These are phyloP conservation scores for Lepilemur septentrionalis DNA, from an alignment of 2,797 vertebrate species.

Conservation along the genomic window DNA sequence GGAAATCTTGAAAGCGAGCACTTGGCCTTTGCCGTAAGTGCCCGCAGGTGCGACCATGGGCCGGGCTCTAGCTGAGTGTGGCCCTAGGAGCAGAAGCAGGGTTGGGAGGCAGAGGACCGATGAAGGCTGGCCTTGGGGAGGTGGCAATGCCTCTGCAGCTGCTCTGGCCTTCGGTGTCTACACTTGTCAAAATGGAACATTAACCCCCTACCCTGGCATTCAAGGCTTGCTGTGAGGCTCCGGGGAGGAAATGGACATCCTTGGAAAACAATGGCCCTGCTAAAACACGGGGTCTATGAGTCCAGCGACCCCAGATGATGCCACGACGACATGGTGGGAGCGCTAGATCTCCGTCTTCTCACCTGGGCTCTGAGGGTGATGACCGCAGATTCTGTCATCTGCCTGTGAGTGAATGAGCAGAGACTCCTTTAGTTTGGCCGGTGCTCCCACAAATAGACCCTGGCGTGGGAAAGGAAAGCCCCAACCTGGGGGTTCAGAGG, in stretches of 20 bases:
- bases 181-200: not conserved
- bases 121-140: not conserved
- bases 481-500: no score
- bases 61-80: no score
- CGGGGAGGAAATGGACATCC: rapidly evolving
- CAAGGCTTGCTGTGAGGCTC: not conserved
- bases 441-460: not conserved
- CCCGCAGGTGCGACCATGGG: not conserved
- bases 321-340: not conserved
- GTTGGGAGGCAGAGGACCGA: not conserved
- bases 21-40: not conserved
- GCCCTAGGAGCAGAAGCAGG: no score
- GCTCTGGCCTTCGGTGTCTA: not conserved
- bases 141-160: not conserved
- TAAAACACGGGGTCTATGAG: not conserved
- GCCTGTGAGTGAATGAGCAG: not conserved
- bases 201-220: not conserved
- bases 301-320: rapidly evolving
- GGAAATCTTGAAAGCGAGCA: not conserved
- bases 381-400: rapidly evolving
- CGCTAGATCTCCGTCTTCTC: not conserved
- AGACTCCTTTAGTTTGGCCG: not conserved
- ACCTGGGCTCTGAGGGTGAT: no score
- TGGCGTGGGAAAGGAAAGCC: rapidly evolving
- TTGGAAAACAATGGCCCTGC: rapidly evolving